Evolutionary conservation across 2,797 vertebrate species (phyloP).

Genomic region (Pipistrellus pipistrellus): DNA sequence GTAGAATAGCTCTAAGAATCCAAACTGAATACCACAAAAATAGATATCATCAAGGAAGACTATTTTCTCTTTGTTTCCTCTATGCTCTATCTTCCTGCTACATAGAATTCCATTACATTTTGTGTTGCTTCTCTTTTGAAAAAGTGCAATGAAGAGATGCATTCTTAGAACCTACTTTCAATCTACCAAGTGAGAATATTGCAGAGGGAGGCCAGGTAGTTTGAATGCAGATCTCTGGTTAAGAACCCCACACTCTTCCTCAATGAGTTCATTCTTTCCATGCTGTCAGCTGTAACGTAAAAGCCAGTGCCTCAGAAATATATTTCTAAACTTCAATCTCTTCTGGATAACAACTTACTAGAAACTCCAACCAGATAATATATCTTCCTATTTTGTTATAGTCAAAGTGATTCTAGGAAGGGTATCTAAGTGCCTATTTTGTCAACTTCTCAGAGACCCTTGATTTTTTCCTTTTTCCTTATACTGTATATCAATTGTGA

Average conservation of each 20-base stretch:
- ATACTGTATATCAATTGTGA: not conserved
- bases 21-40: not conserved
- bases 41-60: not conserved
- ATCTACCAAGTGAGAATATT: not conserved
- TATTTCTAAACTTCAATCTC: not conserved
- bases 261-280: not conserved
- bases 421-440: not conserved
- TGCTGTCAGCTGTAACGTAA: not conserved
- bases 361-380: not conserved
- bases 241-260: not conserved
- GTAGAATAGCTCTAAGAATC: not conserved
- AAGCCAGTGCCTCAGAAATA: not conserved
- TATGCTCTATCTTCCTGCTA: not conserved
- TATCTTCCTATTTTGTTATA: not conserved
- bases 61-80: not conserved
- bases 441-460: not conserved
- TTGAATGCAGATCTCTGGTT: not conserved
- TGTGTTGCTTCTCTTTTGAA: not conserved
- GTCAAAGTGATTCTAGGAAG: not conserved
- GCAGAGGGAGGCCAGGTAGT: not conserved
- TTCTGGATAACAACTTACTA: not conserved
- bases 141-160: not conserved
- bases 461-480: not conserved
- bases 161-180: not conserved
- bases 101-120: not conserved